phyloP scores from a whole-genome alignment of 92 coral and sea anemone species.

The Zoanthus sociatus region DNA sequence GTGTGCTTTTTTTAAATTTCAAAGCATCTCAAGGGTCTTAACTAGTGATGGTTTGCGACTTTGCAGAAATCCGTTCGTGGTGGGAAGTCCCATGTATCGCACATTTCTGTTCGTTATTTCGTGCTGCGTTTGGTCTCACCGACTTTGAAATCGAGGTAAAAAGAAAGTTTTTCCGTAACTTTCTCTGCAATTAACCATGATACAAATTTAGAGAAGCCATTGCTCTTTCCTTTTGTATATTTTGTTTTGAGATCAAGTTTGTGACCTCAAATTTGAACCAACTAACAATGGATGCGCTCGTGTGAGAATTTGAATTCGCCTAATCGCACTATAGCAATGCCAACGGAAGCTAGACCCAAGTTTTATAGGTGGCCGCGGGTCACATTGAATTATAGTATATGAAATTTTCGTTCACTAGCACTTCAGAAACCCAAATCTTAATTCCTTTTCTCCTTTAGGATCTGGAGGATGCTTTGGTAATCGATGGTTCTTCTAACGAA shows the following conservation, averaged over 20 bases:
- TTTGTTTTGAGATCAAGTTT: slow-evolving; percentile 38
- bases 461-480: slow-evolving; percentile 94
- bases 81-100: slow-evolving; percentile 99
- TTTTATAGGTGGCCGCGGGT: slow-evolving; percentile 46
- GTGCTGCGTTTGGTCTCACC: slow-evolving; percentile 98
- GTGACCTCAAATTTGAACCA: slow-evolving; percentile 32
- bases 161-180: slow-evolving; percentile 5
- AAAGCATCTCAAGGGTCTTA: slow-evolving; percentile 66
- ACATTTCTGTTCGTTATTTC: slow-evolving; percentile 98
- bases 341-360: slow-evolving; percentile 37
- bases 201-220: slow-evolving; percentile 23
- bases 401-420: not conserved
- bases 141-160: slow-evolving; percentile 99
- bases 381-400: slow-evolving; percentile 48
- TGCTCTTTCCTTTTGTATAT: slow-evolving; percentile 4
- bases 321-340: slow-evolving; percentile 24
- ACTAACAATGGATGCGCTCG: not conserved
- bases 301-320: slow-evolving; percentile 70
- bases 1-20: slow-evolving; percentile 60
- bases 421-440: slow-evolving; percentile 29
- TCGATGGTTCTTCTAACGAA: slow-evolving; percentile 88
- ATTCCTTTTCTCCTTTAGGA: slow-evolving; percentile 74
- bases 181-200: slow-evolving; percentile 15
- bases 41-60: slow-evolving; percentile 67
- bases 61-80: slow-evolving; percentile 99